phyloP scores from a whole-genome alignment of 1,140 invertebrate species.

The Drosophila ananassae region DNA sequence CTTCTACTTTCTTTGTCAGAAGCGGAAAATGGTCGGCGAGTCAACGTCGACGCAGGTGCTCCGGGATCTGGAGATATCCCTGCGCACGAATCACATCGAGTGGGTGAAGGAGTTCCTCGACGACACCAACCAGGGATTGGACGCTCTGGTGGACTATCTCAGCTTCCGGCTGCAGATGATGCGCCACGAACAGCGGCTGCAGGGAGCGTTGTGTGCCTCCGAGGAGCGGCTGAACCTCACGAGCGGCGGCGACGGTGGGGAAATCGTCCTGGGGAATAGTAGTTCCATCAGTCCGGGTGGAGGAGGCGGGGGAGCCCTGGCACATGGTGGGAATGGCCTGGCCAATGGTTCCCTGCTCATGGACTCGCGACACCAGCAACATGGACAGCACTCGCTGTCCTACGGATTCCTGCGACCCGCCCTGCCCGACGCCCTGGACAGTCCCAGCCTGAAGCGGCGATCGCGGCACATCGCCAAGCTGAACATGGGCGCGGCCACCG shows the following conservation, averaged over 20 bases:
- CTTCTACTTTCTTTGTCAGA: constrained; percentile 89
- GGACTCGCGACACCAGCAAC: constrained; percentile 32
- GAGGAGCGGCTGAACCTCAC: constrained; percentile 86
- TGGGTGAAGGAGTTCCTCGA: constrained; percentile 99
- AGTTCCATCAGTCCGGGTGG: constrained; percentile 63
- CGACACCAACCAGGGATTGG: constrained; percentile 97
- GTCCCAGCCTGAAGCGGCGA: constrained; percentile 89
- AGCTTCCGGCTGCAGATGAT: constrained; percentile 97
- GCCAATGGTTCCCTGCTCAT: constrained; percentile 52
- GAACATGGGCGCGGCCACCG: constrained; percentile 98
- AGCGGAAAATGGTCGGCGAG: constrained; percentile 98
- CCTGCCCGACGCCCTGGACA: constrained; percentile 87
- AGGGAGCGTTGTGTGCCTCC: constrained; percentile 89
- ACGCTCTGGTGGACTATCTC: constrained; percentile 98
- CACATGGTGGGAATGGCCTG: constrained; percentile 60
- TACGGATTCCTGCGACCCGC: constrained; percentile 87
- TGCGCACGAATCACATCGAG: constrained; percentile 99
- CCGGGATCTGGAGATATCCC: constrained; percentile 98
- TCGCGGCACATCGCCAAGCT: constrained; percentile 94
- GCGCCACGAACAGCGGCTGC: constrained; percentile 92
- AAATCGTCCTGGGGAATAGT: constrained; percentile 50
- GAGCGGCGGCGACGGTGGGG: constrained; percentile 55
- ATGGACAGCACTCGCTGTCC: constrained; percentile 53
- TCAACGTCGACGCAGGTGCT: constrained; percentile 99
- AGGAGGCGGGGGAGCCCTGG: constrained; percentile 6